Percentiles rank a stretch among this genome's conserved stretches.
phyloP scores from a whole-genome alignment of 1,140 invertebrate genomes.

The Aethina tumida region DNA sequence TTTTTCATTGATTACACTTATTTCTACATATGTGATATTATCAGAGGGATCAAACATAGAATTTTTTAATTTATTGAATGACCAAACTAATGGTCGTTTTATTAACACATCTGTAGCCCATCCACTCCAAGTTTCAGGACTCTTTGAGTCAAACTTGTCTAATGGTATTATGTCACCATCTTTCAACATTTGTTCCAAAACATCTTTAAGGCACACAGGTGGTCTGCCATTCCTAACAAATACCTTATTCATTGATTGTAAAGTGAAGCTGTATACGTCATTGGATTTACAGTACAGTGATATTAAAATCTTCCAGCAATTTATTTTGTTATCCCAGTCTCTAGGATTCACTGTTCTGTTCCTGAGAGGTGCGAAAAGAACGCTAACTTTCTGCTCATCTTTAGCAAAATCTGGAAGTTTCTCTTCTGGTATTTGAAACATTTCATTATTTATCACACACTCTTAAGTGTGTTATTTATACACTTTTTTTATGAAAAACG shows the following conservation, averaged over 20 bases:
- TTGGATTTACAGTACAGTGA: conserved; percentile 34
- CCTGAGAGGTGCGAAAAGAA: conserved; percentile 39
- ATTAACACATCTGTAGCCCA: conserved; percentile 34
- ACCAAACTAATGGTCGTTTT: conserved; percentile 34
- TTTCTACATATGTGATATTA: conserved; percentile 19
- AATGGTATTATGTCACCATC: conserved; percentile 26
- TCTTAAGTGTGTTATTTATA: too few species aligned
- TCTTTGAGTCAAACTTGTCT: conserved; percentile 27
- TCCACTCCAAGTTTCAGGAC: conserved; percentile 28
- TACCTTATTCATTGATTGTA: conserved; percentile 28
- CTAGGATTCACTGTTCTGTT: conserved; percentile 38
- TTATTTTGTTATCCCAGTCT: conserved; percentile 41
- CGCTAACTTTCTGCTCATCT: conserved; percentile 40
- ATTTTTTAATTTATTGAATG: conserved; percentile 34
- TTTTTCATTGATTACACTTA: conserved; percentile 21
- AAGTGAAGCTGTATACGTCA: conserved; percentile 31
- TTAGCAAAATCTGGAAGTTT: conserved; percentile 36
- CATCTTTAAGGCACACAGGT: conserved; percentile 34
- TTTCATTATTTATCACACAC: too few species aligned
- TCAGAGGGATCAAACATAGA: conserved; percentile 17
- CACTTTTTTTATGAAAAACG: too few species aligned
- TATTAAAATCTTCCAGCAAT: conserved; percentile 40
- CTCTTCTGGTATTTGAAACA: conserved; percentile 26
- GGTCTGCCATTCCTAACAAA: conserved; percentile 36
- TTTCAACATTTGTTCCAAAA: conserved; percentile 35